Base-by-base conservation (phyloP, 2,113 vertebrate species). In the Harpagus bidentatus region DNA sequence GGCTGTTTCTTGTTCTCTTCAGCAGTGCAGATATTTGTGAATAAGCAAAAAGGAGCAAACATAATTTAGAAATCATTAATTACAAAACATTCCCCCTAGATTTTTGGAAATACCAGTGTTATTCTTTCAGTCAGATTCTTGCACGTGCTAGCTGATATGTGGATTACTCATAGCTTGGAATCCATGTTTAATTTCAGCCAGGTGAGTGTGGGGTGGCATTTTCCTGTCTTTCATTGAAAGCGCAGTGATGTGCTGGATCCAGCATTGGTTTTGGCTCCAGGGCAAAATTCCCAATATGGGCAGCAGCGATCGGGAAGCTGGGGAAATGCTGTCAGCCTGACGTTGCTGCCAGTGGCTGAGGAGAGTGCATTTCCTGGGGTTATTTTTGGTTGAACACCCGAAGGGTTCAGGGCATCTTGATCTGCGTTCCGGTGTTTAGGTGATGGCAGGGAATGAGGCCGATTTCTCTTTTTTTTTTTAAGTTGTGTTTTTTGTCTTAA, bases 71-170 rank as follows among this genome's bases (percentile, higher is more conserved):
- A 74, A 65, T 67, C 6, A 23, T 63, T 67, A 40, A 42, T 55
- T 71, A 19, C 2, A 28, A 67, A 76, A 19, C 5, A 22, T 42
- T 26, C 70, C 13, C 9, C 9, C 22, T 61, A 36, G 12, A 19
- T 76, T 77, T 94, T 48, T 80, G 2, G 22, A 47, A 65, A 56
- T 79, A 29, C 0, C 15, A 6, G 3, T 50, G 26, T 78, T 76
- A n/a, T 1, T 1, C 1, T 69, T 72, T 79, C 74, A 69, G 26
- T 48, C 14, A 62, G 23, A 36, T 83, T 85, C 21, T 70, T 95
- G 40, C 34, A 16, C 0, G 0, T 86, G 45, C 48, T 88, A 45
- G 38, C 84, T 67, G 50, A 71, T 40, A 3, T 0, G 5, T 53
- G 78, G 59, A 29, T 84, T 58, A 21, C 8, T 61, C 25, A 72